Conservation (phyloP, 2,797 vertebrate species). For the Acanthiza pusilla region DNA sequence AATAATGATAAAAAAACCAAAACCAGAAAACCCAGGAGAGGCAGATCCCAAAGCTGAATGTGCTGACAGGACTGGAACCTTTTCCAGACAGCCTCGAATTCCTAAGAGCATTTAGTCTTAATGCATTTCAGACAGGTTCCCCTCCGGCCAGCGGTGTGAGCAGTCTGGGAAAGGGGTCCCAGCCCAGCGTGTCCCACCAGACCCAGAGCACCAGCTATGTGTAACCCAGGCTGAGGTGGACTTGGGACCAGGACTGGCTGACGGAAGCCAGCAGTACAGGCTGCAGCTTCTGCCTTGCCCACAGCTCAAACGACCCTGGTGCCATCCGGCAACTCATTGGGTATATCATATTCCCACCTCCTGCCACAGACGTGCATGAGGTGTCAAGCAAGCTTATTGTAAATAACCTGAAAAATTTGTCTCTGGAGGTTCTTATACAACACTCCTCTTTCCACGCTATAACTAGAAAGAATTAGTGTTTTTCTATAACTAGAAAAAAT, state of each 20-base stretch:
- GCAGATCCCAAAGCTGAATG: background rate
- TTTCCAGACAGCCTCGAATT: slow-evolving; percentile 8
- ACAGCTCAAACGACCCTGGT: background rate
- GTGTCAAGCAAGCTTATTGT: background rate
- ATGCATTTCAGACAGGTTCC: background rate
- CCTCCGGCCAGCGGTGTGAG: background rate
- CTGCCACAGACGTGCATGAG: background rate
- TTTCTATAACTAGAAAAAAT: background rate
- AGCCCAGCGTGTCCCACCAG: accelerated
- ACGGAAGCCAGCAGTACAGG: accelerated
- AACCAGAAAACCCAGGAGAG: background rate
- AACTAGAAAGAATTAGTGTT: background rate
- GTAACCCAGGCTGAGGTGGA: background rate
- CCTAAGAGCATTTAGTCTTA: background rate
- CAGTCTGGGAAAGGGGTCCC: background rate
- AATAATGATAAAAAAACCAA: background rate
- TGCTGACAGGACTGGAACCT: background rate
- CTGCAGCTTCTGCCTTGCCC: background rate
- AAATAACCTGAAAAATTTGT: background rate
- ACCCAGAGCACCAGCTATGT: no score
- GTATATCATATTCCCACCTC: background rate
- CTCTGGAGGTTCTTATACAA: background rate
- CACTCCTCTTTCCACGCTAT: background rate
- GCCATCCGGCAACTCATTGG: background rate
- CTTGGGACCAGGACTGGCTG: background rate